A percentile compares a stretch with the other conserved stretches of the same genome.
These are phyloP conservation scores for Huso huso DNA, from an alignment of 2,797 vertebrate species.

Conservation along the genomic window DNA sequence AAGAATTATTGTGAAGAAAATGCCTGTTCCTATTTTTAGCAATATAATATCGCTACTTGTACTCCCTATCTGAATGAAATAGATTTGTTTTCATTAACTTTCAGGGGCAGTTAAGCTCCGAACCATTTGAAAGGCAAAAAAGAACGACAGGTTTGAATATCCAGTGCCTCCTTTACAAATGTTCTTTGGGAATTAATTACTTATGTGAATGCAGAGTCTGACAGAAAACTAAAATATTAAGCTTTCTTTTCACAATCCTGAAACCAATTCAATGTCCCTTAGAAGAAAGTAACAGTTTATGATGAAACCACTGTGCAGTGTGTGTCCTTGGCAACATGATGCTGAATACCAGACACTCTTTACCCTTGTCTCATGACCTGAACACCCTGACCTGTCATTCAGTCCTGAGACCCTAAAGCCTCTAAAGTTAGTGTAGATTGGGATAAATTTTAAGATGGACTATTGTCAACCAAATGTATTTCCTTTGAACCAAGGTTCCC, in stretches of 20 bases:
- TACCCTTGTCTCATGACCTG: too few relatives aligned
- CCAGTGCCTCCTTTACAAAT: neutral
- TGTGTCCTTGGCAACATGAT: too few relatives aligned
- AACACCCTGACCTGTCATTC: too few relatives aligned
- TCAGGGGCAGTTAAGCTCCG: constrained; percentile 2
- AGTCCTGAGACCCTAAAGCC: too few relatives aligned
- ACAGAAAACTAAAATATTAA: neutral
- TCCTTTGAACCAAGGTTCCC: too few relatives aligned
- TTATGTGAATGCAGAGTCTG: constrained; percentile 3
- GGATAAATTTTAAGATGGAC: too few relatives aligned
- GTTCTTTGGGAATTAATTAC: neutral
- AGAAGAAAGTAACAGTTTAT: neutral
- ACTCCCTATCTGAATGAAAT: constrained; percentile 9
- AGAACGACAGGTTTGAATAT: constrained; percentile 1
- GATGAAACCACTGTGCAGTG: too few relatives aligned
- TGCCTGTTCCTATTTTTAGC: constrained; percentile 24
- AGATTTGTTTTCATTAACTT: constrained; percentile 19
- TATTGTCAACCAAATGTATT: too few relatives aligned
- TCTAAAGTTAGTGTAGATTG: too few relatives aligned
- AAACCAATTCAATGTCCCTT: neutral
- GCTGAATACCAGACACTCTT: too few relatives aligned
- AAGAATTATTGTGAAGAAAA: constrained; percentile 1
- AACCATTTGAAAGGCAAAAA: constrained; percentile 9
- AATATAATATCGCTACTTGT: constrained; percentile 10
- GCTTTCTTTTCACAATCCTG: neutral